These are phyloP conservation scores for Condylura cristata DNA, from an alignment of 2,113 vertebrate genomes.

Conservation along the genomic window DNA sequence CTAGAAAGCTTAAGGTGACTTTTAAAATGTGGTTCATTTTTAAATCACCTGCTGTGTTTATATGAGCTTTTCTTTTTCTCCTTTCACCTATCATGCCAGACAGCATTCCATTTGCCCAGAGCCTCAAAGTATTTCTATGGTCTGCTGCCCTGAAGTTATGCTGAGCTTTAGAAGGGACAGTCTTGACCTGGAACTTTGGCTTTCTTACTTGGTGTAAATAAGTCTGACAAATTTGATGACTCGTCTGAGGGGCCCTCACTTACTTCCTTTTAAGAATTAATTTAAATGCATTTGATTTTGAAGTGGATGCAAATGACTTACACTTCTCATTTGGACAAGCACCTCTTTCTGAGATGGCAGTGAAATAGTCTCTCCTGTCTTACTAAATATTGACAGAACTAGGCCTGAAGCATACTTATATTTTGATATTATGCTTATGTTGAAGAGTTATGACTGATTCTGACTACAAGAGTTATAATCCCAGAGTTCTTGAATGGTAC, in stretches of 20 bases:
- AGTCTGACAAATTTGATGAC: background rate
- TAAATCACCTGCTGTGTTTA: slow-evolving; percentile 78
- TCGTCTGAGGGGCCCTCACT: slow-evolving; percentile 2
- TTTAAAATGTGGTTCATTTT: slow-evolving; percentile 79
- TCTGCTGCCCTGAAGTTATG: slow-evolving; percentile 76
- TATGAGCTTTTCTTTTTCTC: slow-evolving; percentile 56
- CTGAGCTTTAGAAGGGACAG: slow-evolving; percentile 61
- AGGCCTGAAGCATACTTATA: background rate
- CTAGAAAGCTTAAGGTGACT: slow-evolving; percentile 32
- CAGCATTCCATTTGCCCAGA: slow-evolving; percentile 83
- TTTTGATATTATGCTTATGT: background rate
- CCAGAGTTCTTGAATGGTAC: background rate
- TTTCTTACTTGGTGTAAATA: slow-evolving; percentile 34
- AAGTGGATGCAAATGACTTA: slow-evolving; percentile 20
- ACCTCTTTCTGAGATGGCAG: background rate
- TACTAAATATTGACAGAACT: background rate
- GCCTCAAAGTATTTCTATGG: slow-evolving; percentile 79
- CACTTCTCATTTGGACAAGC: background rate
- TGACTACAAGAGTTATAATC: background rate
- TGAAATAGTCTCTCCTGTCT: background rate
- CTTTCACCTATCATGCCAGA: slow-evolving; percentile 79
- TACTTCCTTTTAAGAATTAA: slow-evolving; percentile 15
- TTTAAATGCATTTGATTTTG: slow-evolving; percentile 42
- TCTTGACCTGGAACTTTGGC: slow-evolving; percentile 65
- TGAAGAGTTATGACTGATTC: background rate